Conservation (phyloP, 2,888 invertebrate species). For the Cyclophora albipunctata region DNA sequence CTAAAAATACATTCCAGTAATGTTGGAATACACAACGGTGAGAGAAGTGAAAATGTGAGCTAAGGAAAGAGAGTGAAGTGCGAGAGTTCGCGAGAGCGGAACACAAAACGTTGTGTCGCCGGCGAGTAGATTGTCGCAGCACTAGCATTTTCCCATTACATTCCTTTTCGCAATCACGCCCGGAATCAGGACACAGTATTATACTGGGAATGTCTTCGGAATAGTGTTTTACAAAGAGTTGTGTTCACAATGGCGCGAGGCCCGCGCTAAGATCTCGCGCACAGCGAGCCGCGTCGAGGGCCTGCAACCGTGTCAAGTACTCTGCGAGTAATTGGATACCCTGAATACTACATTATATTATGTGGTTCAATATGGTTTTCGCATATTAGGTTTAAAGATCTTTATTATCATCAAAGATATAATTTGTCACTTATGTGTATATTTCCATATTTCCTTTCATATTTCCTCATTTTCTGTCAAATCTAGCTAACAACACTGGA, state of each 20-base stretch:
- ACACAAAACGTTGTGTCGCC: no score
- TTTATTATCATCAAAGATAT: no score
- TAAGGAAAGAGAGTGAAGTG: no score
- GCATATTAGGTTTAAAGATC: no score
- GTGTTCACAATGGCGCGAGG: neutral
- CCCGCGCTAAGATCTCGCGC: neutral
- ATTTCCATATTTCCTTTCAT: no score
- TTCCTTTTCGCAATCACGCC: neutral
- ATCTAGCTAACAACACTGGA: no score
- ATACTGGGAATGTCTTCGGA: neutral
- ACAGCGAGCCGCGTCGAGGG: constrained; percentile 9
- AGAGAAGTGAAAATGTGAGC: no score
- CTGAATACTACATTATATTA: constrained; percentile 12
- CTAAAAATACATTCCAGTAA: no score
- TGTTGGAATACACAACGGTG: no score
- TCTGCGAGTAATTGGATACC: constrained; percentile 21
- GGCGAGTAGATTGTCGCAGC: neutral
- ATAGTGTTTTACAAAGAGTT: neutral
- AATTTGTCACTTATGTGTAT: no score
- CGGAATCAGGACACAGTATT: neutral
- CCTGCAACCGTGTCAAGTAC: constrained; percentile 23
- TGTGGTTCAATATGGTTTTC: neutral
- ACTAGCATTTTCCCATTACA: neutral
- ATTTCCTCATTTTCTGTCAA: no score
- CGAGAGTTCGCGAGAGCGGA: no score